phyloP scores from a whole-genome alignment of 2,113 vertebrate species.

The Neodon shergylaensis region DNA sequence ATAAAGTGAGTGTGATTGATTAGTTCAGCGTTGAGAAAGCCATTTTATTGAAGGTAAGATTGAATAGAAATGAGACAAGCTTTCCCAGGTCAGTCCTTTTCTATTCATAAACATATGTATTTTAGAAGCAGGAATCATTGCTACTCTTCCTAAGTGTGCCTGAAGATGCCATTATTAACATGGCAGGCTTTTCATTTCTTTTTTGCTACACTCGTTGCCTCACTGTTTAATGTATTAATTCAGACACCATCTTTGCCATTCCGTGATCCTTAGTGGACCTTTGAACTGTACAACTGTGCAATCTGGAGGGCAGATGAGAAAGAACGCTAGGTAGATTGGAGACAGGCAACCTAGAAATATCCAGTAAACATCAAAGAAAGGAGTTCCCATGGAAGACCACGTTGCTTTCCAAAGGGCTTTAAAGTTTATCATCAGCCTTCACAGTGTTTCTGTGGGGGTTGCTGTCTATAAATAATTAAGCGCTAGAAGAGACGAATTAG shows the following conservation, averaged over 20 bases:
- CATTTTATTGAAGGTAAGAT: slow-evolving; percentile 3
- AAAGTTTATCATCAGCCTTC: not conserved
- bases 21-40: not conserved
- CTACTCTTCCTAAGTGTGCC: not conserved
- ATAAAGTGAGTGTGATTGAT: not conserved
- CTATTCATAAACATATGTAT: not conserved
- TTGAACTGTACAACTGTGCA: not conserved
- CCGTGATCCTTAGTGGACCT: not conserved
- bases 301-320: not conserved
- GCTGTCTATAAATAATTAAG: slow-evolving; percentile 14
- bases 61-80: not conserved
- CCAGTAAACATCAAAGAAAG: not conserved
- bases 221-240: slow-evolving; percentile 3
- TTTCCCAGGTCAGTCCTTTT: slow-evolving; percentile 6
- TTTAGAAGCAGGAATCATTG: slow-evolving; percentile 5
- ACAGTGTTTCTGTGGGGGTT: not conserved
- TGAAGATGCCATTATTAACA: not conserved
- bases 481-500: not conserved
- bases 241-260: not conserved
- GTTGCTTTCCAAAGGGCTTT: not conserved
- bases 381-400: not conserved
- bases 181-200: not conserved
- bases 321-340: not conserved
- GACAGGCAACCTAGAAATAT: not conserved
- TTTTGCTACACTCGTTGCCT: not conserved